Percentiles rank a stretch among this genome's conserved stretches.
These are phyloP conservation scores for Odocoileus virginianus DNA, from an alignment of 2,113 vertebrate genomes.

Conservation along the genomic window DNA sequence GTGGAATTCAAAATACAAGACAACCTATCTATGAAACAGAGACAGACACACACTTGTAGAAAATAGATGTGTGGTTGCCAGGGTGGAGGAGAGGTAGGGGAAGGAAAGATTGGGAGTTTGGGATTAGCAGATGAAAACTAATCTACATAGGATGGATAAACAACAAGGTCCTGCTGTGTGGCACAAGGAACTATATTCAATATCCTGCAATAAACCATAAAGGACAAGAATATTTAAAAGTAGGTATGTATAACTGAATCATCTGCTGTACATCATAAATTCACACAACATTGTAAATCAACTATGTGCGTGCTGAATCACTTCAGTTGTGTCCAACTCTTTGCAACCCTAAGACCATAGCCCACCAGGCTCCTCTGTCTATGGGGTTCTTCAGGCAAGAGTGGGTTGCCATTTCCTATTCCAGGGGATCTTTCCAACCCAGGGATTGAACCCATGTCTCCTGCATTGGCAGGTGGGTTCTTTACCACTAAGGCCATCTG, in stretches of 20 bases:
- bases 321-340: neutral
- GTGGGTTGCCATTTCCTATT: neutral
- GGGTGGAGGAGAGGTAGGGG: neutral
- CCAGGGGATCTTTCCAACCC: neutral
- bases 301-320: accelerated
- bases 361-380: neutral
- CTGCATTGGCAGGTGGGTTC: neutral
- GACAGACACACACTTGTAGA: neutral
- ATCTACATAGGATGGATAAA: neutral
- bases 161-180: neutral
- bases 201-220: neutral
- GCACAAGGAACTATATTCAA: neutral
- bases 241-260: neutral
- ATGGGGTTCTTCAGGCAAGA: neutral
- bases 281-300: neutral
- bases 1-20: neutral
- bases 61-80: neutral
- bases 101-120: neutral
- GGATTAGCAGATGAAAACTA: neutral
- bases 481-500: neutral
- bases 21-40: neutral
- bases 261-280: neutral
- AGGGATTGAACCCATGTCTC: neutral
- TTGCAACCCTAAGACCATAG: accelerated
- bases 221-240: neutral